A percentile compares a stretch with the other conserved stretches of the same genome.
Evolutionary conservation across 2,797 vertebrate genomes (phyloP).

Genomic region (Dromococcyx pavoninus): DNA sequence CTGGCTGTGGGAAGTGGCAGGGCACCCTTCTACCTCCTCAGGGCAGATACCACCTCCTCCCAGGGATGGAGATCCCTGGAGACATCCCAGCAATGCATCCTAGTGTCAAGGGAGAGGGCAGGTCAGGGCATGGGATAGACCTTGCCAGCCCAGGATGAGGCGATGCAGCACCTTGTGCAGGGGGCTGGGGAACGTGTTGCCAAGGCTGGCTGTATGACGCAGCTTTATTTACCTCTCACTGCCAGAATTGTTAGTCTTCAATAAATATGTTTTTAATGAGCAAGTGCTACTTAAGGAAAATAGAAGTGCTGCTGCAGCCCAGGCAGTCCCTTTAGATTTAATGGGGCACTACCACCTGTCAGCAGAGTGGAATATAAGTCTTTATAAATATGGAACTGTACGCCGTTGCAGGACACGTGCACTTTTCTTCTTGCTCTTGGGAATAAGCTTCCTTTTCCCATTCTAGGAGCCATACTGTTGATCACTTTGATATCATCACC

Average conservation of each 20-base stretch:
- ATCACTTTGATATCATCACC: neutral
- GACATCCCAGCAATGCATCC: neutral
- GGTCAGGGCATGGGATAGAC: neutral
- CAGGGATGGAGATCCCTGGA: neutral
- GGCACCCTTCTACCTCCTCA: neutral
- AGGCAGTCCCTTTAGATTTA: neutral
- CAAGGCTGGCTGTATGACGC: neutral
- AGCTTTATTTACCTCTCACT: neutral
- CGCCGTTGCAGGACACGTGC: neutral
- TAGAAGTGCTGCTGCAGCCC: conserved; percentile 1
- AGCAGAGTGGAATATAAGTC: neutral
- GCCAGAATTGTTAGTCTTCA: neutral
- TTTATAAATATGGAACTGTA: neutral
- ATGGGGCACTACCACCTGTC: neutral
- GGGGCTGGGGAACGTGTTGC: neutral
- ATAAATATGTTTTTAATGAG: conserved; percentile 10
- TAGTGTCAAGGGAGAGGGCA: neutral
- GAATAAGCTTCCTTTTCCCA: neutral
- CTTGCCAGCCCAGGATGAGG: neutral
- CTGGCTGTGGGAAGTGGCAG: neutral
- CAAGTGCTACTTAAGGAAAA: neutral
- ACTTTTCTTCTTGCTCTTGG: neutral
- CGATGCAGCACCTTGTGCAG: neutral
- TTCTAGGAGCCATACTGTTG: neutral
- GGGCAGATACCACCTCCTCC: neutral